Conservation (phyloP, 92 coral and sea anemone genomes). For the Epizoanthus fatuus region DNA sequence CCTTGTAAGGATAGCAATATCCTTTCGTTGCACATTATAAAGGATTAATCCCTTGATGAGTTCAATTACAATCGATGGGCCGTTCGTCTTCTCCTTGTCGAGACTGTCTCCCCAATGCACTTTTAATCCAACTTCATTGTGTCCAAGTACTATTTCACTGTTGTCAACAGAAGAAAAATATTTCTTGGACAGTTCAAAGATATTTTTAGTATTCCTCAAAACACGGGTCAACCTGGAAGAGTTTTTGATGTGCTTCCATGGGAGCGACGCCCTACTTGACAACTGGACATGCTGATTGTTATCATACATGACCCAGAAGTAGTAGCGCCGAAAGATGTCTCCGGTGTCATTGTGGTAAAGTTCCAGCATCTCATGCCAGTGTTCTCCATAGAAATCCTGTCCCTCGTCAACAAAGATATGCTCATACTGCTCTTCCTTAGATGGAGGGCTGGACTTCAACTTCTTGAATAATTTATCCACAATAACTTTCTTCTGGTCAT, state of each 20-base stretch:
- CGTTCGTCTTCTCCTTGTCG: background rate
- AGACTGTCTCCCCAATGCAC: slow-evolving; percentile 44
- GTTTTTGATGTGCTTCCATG: background rate
- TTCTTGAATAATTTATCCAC: background rate
- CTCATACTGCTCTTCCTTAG: slow-evolving; percentile 27
- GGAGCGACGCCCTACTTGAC: background rate
- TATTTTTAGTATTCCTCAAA: slow-evolving; percentile 55
- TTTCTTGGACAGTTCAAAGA: slow-evolving; percentile 49
- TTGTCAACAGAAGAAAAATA: slow-evolving; percentile 17
- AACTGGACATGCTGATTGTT: slow-evolving; percentile 57
- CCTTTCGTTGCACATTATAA: slow-evolving; percentile 16
- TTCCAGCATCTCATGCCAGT: slow-evolving; percentile 52
- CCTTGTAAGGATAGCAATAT: slow-evolving; percentile 55
- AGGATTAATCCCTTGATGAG: background rate
- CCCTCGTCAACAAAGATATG: slow-evolving; percentile 79
- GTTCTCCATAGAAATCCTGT: slow-evolving; percentile 54
- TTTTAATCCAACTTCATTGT: slow-evolving; percentile 30
- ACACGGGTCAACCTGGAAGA: slow-evolving; percentile 39
- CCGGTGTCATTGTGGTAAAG: slow-evolving; percentile 17
- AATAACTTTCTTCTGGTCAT: background rate
- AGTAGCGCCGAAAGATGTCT: background rate
- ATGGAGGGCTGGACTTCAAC: background rate
- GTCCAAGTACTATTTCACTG: slow-evolving; percentile 35
- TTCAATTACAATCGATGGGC: background rate
- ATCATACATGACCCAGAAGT: slow-evolving; percentile 71